Percentiles rank a stretch among this genome's conserved stretches.
phyloP scores from a whole-genome alignment of 1,140 invertebrate genomes.

The Elymnias hypermnestra region DNA sequence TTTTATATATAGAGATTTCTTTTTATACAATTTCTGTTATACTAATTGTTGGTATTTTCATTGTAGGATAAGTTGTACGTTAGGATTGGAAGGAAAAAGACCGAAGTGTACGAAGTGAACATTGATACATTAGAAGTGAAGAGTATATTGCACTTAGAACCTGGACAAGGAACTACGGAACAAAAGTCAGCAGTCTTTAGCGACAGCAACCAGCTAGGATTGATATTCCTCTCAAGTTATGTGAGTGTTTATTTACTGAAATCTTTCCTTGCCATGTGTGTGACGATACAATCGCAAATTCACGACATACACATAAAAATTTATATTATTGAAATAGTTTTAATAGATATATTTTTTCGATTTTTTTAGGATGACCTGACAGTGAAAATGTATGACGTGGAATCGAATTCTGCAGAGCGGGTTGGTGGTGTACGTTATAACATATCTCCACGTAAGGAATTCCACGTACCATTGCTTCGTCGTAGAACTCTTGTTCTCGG shows the following conservation, averaged over 20 bases:
- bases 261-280: too few relatives aligned
- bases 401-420: slow-evolving; percentile 44
- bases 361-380: slow-evolving; percentile 86
- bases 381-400: slow-evolving; percentile 85
- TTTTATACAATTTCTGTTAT: not conserved
- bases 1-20: not conserved
- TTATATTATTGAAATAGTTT: too few relatives aligned
- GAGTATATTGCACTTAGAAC: slow-evolving; percentile 79
- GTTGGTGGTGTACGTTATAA: slow-evolving; percentile 26
- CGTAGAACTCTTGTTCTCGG: slow-evolving; percentile 88
- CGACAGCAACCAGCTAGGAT: slow-evolving; percentile 89
- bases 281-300: too few relatives aligned
- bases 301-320: too few relatives aligned
- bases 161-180: slow-evolving; percentile 78
- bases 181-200: slow-evolving; percentile 83
- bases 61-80: slow-evolving; percentile 75
- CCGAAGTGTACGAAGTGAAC: slow-evolving; percentile 79
- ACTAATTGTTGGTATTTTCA: not conserved
- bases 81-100: slow-evolving; percentile 76
- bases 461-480: slow-evolving; percentile 63
- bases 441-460: slow-evolving; percentile 75
- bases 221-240: slow-evolving; percentile 87
- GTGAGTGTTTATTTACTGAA: slow-evolving; percentile 81
- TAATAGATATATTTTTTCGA: too few relatives aligned
- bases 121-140: slow-evolving; percentile 77